phyloP scores from a whole-genome alignment of 2,888 invertebrate genomes.

The Arrhopalites spinosus region DNA sequence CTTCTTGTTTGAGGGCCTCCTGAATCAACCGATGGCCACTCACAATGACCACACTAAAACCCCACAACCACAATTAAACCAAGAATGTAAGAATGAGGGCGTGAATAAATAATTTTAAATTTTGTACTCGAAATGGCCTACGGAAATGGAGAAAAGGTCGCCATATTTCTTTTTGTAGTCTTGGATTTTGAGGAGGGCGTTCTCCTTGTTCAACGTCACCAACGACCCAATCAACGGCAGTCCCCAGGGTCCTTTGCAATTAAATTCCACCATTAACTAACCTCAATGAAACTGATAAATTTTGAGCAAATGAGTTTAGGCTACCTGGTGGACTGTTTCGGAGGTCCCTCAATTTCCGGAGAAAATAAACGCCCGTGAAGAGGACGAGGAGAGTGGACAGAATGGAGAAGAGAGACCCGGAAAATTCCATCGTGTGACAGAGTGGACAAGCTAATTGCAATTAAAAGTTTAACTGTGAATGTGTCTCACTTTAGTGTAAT shows the following conservation, averaged over 20 bases:
- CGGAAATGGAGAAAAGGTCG: conserved; percentile 45
- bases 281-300: not conserved
- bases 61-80: not conserved
- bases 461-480: not conserved
- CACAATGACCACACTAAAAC: conserved; percentile 45
- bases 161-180: conserved; percentile 49
- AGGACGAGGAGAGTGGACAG: not conserved
- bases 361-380: not conserved
- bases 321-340: not conserved
- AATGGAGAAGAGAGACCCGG: not conserved
- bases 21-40: conserved; percentile 42
- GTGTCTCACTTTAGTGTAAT: no score
- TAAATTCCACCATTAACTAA: no score
- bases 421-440: not conserved
- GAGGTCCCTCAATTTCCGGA: not conserved
- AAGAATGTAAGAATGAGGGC: not conserved
- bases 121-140: conserved; percentile 46
- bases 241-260: conserved; percentile 48
- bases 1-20: conserved; percentile 47
- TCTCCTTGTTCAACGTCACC: conserved; percentile 27
- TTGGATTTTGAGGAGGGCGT: conserved; percentile 40
- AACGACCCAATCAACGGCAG: conserved; percentile 47
- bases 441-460: not conserved
- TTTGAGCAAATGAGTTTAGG: not conserved
- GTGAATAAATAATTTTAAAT: not conserved